phyloP scores from a whole-genome alignment of 1,140 invertebrate species.

The Drosophila willistoni region DNA sequence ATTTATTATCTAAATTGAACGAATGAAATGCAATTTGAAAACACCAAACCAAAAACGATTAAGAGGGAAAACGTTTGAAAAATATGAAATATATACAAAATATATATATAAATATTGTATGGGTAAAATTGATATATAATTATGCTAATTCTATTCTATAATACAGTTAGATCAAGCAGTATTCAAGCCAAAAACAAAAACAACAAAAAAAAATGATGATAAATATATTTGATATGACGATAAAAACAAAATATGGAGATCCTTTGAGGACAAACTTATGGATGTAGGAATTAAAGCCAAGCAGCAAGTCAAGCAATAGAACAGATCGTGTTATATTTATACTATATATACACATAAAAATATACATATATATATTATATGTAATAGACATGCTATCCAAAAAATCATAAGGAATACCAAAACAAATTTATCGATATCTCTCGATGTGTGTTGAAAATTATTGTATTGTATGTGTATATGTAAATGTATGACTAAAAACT shows the following conservation, averaged over 20 bases:
- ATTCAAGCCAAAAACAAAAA: constrained; percentile 8
- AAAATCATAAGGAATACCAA: not conserved
- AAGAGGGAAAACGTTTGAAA: not conserved
- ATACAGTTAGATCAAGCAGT: constrained; percentile 5
- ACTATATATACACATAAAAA: constrained; percentile 1
- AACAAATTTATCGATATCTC: constrained; percentile 2
- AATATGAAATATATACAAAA: not conserved
- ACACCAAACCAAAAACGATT: constrained; percentile 6
- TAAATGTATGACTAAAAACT: not conserved
- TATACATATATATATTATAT: not conserved
- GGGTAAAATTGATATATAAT: not conserved
- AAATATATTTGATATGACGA: constrained; percentile 7
- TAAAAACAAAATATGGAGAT: not conserved
- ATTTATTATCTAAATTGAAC: not conserved
- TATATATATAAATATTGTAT: not conserved
- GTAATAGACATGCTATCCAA: not conserved
- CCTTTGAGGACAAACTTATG: not conserved
- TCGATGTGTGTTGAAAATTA: constrained; percentile 14
- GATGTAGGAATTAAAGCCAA: not conserved
- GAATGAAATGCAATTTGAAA: constrained; percentile 14
- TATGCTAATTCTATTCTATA: constrained; percentile 7
- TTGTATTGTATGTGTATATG: constrained; percentile 8
- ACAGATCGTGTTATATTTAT: constrained; percentile 12
- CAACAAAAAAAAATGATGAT: not conserved
- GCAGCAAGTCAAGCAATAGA: constrained; percentile 10